Percentiles rank a stretch among this genome's conserved stretches.
These are phyloP conservation scores for Myrmecobius fasciatus DNA, from an alignment of 2,113 vertebrate genomes.

Conservation along the genomic window DNA sequence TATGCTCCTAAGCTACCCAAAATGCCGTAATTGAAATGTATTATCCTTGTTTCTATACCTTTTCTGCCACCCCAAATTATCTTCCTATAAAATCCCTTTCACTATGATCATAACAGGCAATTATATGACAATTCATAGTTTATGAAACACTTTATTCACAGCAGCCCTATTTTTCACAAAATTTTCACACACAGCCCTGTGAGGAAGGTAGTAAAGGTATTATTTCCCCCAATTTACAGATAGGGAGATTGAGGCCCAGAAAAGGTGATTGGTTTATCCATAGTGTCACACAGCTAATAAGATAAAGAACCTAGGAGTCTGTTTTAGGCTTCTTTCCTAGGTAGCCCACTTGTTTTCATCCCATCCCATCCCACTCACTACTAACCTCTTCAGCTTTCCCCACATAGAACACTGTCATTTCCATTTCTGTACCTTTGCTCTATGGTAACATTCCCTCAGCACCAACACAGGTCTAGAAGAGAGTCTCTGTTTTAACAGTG, in stretches of 20 bases:
- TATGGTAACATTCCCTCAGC: background rate
- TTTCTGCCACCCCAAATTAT: background rate
- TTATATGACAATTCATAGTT: background rate
- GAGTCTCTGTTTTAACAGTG: background rate
- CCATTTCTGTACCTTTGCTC: background rate
- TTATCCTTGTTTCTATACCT: background rate
- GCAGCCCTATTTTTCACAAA: background rate
- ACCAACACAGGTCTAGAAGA: background rate
- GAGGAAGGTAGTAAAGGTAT: background rate
- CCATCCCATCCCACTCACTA: background rate
- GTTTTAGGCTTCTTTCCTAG: background rate
- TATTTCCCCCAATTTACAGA: background rate
- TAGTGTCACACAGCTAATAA: background rate
- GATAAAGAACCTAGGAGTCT: background rate
- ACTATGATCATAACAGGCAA: background rate
- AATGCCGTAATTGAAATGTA: background rate
- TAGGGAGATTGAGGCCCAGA: background rate
- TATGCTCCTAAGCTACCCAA: background rate
- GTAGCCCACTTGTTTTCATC: background rate
- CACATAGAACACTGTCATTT: background rate
- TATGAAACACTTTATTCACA: background rate
- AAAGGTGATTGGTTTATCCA: background rate
- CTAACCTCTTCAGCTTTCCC: background rate
- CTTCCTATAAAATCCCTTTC: background rate
- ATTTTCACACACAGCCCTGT: background rate